Evolutionary conservation across 1,140 invertebrate species (phyloP), one percentile per base, ranked within the genome.

Genomic region (Hycleus phaleratus): DNA sequence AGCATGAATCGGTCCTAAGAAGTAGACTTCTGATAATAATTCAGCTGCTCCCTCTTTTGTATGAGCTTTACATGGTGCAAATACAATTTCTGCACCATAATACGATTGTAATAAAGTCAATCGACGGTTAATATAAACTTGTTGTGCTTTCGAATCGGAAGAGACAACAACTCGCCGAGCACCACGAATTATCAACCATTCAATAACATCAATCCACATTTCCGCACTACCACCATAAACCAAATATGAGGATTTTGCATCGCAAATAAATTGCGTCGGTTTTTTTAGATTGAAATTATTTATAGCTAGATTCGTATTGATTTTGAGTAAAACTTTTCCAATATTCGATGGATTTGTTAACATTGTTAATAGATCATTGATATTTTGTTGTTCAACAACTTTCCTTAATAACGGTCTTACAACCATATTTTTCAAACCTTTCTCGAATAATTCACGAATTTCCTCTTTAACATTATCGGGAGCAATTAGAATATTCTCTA

Each of bases 141-240:
- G 61, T 58, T 64, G 60, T 3, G 62, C 26, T 60, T 71, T 70
- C 0, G 58, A 58, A 45, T 72, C 68, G 2, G 65, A 55, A 3
- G 61, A 62, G 25, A 72, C 54, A 0, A 95, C 76, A 0, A 97
- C 68, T 68, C 86, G 88, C 58, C 77, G 83, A 3, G 87, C 90
- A 3, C 92, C 93, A 65, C 91, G 77, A 26, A 87, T 71, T 8
- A 91, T 80, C 49, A 96, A 75, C 92, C 93, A 97, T 70, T 93
- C 85, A 4, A 84, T 82, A 43, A 96, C 69, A 71, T 97, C 92
- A 3, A 95, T 76, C 51, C 92, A 93, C 69, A 95, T 90, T 4
- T 93, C 91, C 24, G 90, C 90, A 0, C 92, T 75, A 55, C 93
- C 93, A 55, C 70, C 70, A 49, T 70, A 72, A 8, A 73, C 54